phyloP scores from a whole-genome alignment of 2,113 vertebrate species.

The Ellobius talpinus region DNA sequence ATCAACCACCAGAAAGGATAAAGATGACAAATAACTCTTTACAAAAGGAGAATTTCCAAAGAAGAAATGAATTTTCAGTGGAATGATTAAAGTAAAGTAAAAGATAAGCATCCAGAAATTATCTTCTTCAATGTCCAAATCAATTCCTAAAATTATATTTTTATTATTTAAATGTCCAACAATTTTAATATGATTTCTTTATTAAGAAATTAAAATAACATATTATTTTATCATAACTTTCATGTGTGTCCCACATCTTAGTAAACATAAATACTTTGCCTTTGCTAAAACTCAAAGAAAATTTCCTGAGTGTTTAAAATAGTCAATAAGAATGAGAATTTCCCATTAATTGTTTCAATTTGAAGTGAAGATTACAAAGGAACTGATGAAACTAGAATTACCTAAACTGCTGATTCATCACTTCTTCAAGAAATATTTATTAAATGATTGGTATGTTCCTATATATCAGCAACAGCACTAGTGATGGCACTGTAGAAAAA shows the following conservation, averaged over 20 bases:
- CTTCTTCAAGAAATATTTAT: constrained; percentile 2
- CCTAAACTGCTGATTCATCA: background rate
- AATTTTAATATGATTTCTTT: background rate
- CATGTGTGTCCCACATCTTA: background rate
- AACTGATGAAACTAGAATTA: constrained; percentile 1
- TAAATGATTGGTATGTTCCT: background rate
- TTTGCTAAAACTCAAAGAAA: background rate
- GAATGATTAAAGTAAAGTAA: background rate
- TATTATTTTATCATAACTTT: constrained; percentile 4
- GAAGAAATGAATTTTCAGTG: background rate
- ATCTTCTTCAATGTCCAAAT: background rate
- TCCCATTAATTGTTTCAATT: background rate
- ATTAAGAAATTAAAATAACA: constrained; percentile 29
- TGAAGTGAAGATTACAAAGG: background rate
- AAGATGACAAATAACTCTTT: background rate
- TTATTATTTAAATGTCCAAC: background rate
- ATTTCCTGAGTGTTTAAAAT: constrained; percentile 44
- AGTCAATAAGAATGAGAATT: background rate
- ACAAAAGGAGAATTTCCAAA: background rate
- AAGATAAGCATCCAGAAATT: background rate
- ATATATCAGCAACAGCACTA: background rate
- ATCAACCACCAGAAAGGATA: background rate
- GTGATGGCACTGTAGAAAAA: background rate
- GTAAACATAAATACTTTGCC: constrained; percentile 14
- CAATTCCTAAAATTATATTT: background rate